A percentile compares a stretch with the other conserved stretches of the same genome.
These are phyloP conservation scores for Tragopan temminckii DNA, from an alignment of 2,797 vertebrate species.

Conservation along the genomic window DNA sequence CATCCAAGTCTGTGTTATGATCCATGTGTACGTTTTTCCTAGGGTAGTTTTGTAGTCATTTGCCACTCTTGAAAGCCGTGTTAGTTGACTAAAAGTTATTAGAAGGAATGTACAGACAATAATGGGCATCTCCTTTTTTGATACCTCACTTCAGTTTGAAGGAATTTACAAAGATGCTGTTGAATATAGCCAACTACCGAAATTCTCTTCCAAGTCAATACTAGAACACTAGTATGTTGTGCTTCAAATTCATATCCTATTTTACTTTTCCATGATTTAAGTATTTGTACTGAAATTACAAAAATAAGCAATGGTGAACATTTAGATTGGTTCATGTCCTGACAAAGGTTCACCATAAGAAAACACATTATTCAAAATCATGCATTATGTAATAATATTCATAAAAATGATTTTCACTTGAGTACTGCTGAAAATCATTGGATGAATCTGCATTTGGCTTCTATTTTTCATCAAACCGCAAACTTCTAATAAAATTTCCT, in stretches of 20 bases:
- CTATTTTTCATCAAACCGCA: neutral
- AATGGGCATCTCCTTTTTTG: neutral
- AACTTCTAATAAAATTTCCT: conserved; percentile 31
- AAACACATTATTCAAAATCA: conserved; percentile 6
- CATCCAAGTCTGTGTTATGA: neutral
- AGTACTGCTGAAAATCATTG: neutral
- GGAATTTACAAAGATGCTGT: neutral
- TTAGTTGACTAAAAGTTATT: neutral
- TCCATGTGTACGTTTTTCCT: neutral
- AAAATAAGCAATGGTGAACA: conserved; percentile 20
- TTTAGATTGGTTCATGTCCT: conserved; percentile 45
- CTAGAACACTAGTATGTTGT: neutral
- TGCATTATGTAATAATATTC: neutral
- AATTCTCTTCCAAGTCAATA: neutral
- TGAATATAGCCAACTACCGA: neutral
- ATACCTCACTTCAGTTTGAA: neutral
- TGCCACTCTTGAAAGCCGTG: neutral
- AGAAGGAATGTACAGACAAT: neutral
- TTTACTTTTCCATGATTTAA: conserved; percentile 45
- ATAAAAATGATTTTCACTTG: conserved; percentile 29
- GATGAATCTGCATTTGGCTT: conserved; percentile 35
- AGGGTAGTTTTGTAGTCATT: neutral
- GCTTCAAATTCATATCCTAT: neutral
- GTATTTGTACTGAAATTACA: conserved; percentile 29
- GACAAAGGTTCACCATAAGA: conserved; percentile 16